phyloP scores from a whole-genome alignment of 1,140 invertebrate species.

The Zaprionus lachaisei region DNA sequence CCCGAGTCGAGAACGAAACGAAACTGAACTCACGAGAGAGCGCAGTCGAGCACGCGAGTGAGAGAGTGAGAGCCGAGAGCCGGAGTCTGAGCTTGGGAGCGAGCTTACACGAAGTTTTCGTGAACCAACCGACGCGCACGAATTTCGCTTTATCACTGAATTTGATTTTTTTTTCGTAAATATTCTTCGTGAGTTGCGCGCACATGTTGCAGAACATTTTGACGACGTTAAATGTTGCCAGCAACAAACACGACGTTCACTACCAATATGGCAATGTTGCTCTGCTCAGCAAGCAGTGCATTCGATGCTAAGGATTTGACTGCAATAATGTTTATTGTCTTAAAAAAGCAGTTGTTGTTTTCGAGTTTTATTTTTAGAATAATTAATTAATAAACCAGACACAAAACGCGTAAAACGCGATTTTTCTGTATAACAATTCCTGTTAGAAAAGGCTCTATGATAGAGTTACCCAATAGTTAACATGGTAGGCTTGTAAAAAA shows the following conservation, averaged over 20 bases:
- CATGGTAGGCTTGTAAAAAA: no score
- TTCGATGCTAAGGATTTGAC: background rate
- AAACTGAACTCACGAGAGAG: constrained; percentile 28
- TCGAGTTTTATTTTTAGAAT: no score
- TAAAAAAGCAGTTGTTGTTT: no score
- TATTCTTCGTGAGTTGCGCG: constrained; percentile 26
- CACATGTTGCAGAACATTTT: constrained; percentile 29
- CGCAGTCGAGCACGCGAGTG: background rate
- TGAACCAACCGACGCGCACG: constrained; percentile 65
- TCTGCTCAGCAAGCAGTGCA: constrained; percentile 14
- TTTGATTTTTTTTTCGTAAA: constrained; percentile 66
- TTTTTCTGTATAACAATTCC: no score
- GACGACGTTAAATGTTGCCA: constrained; percentile 24
- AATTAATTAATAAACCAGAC: no score
- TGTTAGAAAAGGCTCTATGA: no score
- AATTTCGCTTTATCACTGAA: constrained; percentile 73
- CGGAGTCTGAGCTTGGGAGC: constrained; percentile 57
- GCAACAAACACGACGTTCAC: constrained; percentile 18
- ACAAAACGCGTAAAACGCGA: no score
- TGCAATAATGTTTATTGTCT: no score
- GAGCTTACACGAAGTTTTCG: constrained; percentile 61
- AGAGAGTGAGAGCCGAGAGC: constrained; percentile 15
- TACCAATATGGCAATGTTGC: constrained; percentile 17
- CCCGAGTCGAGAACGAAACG: constrained; percentile 33
- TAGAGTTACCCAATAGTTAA: no score